Conservation (phyloP, 2,797 vertebrate species). For the Thripadectes ignobilis region DNA sequence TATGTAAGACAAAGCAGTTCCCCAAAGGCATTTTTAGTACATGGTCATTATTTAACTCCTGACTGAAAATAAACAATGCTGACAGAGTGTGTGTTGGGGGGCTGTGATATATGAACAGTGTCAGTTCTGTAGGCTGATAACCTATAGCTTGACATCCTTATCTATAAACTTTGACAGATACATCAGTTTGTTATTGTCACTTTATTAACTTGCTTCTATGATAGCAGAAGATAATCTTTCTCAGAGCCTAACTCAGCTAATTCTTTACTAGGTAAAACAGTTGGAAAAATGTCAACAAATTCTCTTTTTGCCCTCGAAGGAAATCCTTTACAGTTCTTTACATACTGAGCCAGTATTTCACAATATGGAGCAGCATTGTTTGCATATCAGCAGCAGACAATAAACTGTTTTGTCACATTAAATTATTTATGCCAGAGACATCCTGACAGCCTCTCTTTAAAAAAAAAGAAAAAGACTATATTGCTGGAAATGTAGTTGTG, state of each 20-base stretch:
- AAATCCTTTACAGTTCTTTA: slow-evolving; percentile 45
- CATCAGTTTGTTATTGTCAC: slow-evolving; percentile 73
- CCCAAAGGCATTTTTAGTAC: slow-evolving; percentile 70
- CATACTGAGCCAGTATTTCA: slow-evolving; percentile 38
- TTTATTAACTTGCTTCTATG: slow-evolving; percentile 71
- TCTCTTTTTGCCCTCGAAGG: background rate
- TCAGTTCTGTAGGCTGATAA: slow-evolving; percentile 70
- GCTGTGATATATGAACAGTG: slow-evolving; percentile 72
- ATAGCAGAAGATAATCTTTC: slow-evolving; percentile 68
- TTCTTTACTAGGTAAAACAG: slow-evolving; percentile 61
- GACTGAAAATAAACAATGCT: slow-evolving; percentile 75
- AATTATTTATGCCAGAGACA: slow-evolving; percentile 66
- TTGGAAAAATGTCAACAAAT: slow-evolving; percentile 41
- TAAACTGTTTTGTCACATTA: slow-evolving; percentile 66
- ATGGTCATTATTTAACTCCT: slow-evolving; percentile 74
- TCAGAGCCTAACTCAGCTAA: slow-evolving; percentile 43
- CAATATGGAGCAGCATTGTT: slow-evolving; percentile 54
- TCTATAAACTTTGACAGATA: slow-evolving; percentile 72
- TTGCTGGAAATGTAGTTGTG: slow-evolving; percentile 38
- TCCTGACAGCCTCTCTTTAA: slow-evolving; percentile 9
- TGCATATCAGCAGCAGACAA: slow-evolving; percentile 62
- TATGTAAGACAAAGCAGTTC: slow-evolving; percentile 70
- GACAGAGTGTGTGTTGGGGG: slow-evolving; percentile 65
- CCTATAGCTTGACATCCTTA: slow-evolving; percentile 73
- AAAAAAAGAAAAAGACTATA: background rate